phyloP scores from a whole-genome alignment of 2,888 invertebrate species.

The Halocaridina rubra region DNA sequence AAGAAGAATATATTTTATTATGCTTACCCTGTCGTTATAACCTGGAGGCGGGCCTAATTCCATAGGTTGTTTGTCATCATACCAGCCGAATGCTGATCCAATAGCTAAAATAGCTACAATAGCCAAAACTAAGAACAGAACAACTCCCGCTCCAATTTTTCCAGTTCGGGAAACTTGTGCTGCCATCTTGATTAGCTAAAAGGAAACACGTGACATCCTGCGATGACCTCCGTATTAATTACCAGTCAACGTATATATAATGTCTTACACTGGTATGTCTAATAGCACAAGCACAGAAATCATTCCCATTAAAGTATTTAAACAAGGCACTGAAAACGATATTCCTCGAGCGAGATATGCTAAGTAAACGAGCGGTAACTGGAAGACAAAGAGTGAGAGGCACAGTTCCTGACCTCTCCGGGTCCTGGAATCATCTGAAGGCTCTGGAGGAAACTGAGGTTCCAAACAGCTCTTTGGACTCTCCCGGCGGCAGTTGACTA shows the following conservation, averaged over 20 bases:
- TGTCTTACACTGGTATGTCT: too few species aligned
- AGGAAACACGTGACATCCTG: not conserved
- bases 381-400: too few species aligned
- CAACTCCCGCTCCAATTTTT: conserved; percentile 49
- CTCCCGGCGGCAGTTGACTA: conserved; percentile 10
- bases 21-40: conserved; percentile 25
- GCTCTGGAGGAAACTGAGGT: conserved; percentile 33
- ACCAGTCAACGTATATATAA: too few species aligned
- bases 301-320: too few species aligned
- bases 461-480: conserved; percentile 19
- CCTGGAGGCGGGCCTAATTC: not conserved
- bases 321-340: too few species aligned
- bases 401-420: conserved; percentile 12
- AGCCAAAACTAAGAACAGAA: conserved; percentile 49
- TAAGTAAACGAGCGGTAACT: too few species aligned
- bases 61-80: conserved; percentile 19
- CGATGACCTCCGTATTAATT: not conserved
- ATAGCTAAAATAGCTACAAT: conserved; percentile 51
- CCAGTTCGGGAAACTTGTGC: conserved; percentile 38
- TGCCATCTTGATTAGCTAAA: conserved; percentile 11
- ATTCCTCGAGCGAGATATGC: too few species aligned
- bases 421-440: conserved; percentile 40
- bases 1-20: not conserved
- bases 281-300: too few species aligned
- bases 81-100: conserved; percentile 60